Evolutionary conservation across 1,140 invertebrate species (phyloP), one percentile per base, ranked within the genome.

Genomic region (Monomorium pharaonis): DNA sequence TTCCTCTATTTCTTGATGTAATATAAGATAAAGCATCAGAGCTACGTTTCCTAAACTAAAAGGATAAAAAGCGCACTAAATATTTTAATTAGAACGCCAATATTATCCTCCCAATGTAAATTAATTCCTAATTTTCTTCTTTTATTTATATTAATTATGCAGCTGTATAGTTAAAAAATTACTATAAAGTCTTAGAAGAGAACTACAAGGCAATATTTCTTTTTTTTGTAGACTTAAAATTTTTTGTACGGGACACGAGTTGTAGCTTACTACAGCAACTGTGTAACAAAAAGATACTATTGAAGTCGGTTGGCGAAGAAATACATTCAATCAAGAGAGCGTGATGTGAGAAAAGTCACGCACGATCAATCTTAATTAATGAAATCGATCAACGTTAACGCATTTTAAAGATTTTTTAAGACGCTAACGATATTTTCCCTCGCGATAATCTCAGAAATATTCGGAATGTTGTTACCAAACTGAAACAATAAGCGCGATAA

Each of bases 1-100:
- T 70, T 78, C 76, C 76, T 42, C 33, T 65, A 67, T 78, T 78
- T 65, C 44, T 49, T 21, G 76, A 24, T 51, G 18, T 33, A n/a
- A n/a, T n/a, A 10, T 33, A 65, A 65, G n/a, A 24, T 27, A 12
- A 78, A 30, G n/a, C 24, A 56, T 33, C 44, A 47, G 18, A 14
- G 18, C 2, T 51, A 18, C 37, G 14, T 37, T 67, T 51, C 37
- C 16, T n/a, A 37, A 47, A 4, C 30, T 67, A 24, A 67, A 78
- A 14, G 21, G 6, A 27, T 33, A 65, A 63, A 42, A 21, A 49
- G 27, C 42, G 27, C 33, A 4, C n/a, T 14, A 67, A 21, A 65
- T 37, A 21, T 18, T 58, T 30, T 63, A 75, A 56, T 58, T 60
- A 42, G 21, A 76, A 16, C 24, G 18, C 7, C 54, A 30, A 44